Evolutionary conservation across 2,888 invertebrate species (phyloP).

Genomic region (Rhingia campestris): DNA sequence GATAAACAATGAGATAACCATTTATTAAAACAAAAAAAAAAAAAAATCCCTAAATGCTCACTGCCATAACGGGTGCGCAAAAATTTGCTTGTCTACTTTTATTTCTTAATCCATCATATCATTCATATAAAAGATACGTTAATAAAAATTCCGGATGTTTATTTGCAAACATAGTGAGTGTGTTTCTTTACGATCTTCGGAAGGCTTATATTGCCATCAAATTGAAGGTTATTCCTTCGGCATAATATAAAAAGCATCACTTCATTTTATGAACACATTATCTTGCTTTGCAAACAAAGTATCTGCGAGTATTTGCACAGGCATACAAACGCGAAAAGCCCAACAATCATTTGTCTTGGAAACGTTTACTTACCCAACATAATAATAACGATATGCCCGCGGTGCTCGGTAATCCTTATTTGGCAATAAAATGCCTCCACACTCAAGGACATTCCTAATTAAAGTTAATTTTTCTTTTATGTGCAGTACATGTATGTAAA

Average conservation of each 20-base stretch:
- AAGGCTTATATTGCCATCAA: constrained; percentile 45
- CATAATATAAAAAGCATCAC: constrained; percentile 11
- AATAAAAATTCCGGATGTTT: constrained; percentile 24
- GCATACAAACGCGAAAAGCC: constrained; percentile 1
- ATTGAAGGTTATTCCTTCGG: constrained; percentile 38
- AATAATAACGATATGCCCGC: constrained; percentile 1
- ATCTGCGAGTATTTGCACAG: constrained; percentile 16
- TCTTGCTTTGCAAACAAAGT: constrained; percentile 31
- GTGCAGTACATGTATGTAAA: constrained; percentile 61
- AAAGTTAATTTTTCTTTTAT: constrained; percentile 66
- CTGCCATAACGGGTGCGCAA: too few relatives aligned
- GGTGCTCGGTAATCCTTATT: constrained; percentile 62
- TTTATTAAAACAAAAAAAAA: too few relatives aligned
- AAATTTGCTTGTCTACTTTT: too few relatives aligned
- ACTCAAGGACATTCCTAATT: constrained; percentile 66
- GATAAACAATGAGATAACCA: too few relatives aligned
- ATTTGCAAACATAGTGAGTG: constrained; percentile 19
- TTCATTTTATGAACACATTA: constrained; percentile 36
- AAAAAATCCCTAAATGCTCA: too few relatives aligned
- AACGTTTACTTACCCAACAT: constrained; percentile 32
- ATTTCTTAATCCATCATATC: not conserved
- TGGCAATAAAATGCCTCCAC: constrained; percentile 39
- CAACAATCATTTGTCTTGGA: constrained; percentile 50
- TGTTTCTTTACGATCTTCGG: constrained; percentile 30
- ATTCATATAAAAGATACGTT: not conserved